Evolutionary conservation across 2,797 vertebrate genomes (phyloP).

Genomic region (Sebastolobus altivelis): DNA sequence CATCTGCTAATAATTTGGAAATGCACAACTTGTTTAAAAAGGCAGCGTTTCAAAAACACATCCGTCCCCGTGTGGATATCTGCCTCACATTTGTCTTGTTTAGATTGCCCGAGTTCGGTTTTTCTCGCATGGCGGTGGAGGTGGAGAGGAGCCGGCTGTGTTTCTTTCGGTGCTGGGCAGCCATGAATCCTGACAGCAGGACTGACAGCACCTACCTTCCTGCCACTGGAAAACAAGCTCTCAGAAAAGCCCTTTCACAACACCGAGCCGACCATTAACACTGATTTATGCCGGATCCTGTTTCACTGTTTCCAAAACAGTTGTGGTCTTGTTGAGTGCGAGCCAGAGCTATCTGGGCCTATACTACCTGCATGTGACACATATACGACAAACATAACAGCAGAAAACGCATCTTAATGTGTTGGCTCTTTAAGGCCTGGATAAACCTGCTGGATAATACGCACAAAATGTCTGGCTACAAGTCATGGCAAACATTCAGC

Average conservation of each 20-base stretch:
- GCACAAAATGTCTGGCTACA: slow-evolving; percentile 57
- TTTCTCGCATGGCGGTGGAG: slow-evolving; percentile 16
- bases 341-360: slow-evolving; percentile 41
- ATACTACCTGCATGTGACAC: slow-evolving; percentile 58
- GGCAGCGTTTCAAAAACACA: slow-evolving; percentile 59
- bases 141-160: slow-evolving; percentile 38
- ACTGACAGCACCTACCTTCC: slow-evolving; percentile 53
- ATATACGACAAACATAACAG: slow-evolving; percentile 28
- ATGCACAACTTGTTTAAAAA: slow-evolving; percentile 80
- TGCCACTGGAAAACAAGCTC: slow-evolving; percentile 58
- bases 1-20: slow-evolving; percentile 85
- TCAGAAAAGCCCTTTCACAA: slow-evolving; percentile 59
- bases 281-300: slow-evolving; percentile 76
- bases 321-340: slow-evolving; percentile 41
- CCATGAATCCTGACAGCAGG: slow-evolving; percentile 52
- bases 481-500: slow-evolving; percentile 55
- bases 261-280: slow-evolving; percentile 68
- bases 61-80: slow-evolving; percentile 52
- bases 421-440: slow-evolving; percentile 1
- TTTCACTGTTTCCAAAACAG: slow-evolving; percentile 78
- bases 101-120: slow-evolving; percentile 29
- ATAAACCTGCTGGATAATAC: not conserved
- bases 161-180: slow-evolving; percentile 28
- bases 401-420: not conserved
- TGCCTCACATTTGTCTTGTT: slow-evolving; percentile 60